Conservation (phyloP, 1,140 invertebrate genomes). For the Dreissena rostriformis region DNA sequence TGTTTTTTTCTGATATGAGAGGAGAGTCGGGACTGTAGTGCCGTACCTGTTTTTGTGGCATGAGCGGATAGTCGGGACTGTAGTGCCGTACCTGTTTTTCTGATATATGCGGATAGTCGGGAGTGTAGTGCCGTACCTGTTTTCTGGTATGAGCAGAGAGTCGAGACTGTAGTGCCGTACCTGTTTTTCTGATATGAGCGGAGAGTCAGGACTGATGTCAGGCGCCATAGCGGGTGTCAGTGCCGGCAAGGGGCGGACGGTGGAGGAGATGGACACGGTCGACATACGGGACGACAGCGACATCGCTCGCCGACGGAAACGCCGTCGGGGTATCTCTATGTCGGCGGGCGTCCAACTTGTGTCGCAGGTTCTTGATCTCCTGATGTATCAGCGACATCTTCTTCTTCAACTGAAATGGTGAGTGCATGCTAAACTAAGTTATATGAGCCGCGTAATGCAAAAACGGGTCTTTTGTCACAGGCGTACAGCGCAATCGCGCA, state of each 20-base stretch:
- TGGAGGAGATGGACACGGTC: slow-evolving; percentile 68
- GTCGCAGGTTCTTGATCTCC: slow-evolving; percentile 82
- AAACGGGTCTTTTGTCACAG: too few species aligned
- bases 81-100: too few species aligned
- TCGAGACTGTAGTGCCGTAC: too few species aligned
- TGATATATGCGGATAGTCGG: too few species aligned
- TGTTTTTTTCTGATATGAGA: too few species aligned
- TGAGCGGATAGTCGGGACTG: too few species aligned
- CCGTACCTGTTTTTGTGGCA: too few species aligned
- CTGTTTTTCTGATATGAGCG: slow-evolving; percentile 41
- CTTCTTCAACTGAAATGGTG: slow-evolving; percentile 80
- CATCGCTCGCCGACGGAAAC: slow-evolving; percentile 75
- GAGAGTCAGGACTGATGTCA: slow-evolving; percentile 46
- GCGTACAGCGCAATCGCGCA: neutral
- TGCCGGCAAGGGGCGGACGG: slow-evolving; percentile 68
- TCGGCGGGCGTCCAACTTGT: slow-evolving; percentile 76
- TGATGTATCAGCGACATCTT: slow-evolving; percentile 83
- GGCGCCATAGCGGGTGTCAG: slow-evolving; percentile 37
- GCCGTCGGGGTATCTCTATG: slow-evolving; percentile 67
- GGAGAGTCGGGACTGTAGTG: too few species aligned
- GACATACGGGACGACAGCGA: slow-evolving; percentile 74
- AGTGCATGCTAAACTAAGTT: too few species aligned
- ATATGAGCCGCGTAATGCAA: neutral
- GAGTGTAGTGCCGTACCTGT: too few species aligned
- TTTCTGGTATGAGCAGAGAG: too few species aligned